phyloP scores from a whole-genome alignment of 2,113 vertebrate genomes.

The Progne subis region DNA sequence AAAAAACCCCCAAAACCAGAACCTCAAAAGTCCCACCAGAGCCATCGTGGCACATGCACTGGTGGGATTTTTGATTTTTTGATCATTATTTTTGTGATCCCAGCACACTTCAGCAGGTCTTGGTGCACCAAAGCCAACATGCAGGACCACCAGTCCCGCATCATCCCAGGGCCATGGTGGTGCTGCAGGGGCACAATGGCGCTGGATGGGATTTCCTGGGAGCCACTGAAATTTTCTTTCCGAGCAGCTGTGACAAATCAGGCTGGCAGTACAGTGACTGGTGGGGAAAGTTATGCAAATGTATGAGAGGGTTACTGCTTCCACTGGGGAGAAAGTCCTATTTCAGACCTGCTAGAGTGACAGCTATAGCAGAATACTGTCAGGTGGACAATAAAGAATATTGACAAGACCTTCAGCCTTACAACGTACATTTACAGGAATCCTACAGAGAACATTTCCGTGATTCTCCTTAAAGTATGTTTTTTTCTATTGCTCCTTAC shows the following conservation, averaged over 20 bases:
- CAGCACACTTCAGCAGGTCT: not conserved
- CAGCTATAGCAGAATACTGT: slow-evolving; percentile 52
- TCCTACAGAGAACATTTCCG: not conserved
- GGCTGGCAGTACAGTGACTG: slow-evolving; percentile 42
- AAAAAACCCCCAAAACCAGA: not conserved
- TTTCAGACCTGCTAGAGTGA: slow-evolving; percentile 67
- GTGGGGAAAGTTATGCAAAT: slow-evolving; percentile 60
- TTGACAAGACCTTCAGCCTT: slow-evolving; percentile 24
- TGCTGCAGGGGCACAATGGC: not conserved
- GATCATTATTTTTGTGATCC: not conserved
- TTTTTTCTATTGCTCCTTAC: not conserved
- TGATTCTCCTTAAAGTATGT: not conserved
- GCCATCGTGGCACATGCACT: accelerated
- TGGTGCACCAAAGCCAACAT: not conserved
- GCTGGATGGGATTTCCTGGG: not conserved
- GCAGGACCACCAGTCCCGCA: accelerated
- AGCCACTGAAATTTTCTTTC: not conserved
- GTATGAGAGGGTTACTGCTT: slow-evolving; percentile 37
- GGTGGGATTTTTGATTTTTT: no score
- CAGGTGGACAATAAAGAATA: slow-evolving; percentile 61
- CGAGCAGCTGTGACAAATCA: not conserved
- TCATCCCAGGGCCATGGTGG: accelerated
- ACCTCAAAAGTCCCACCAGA: not conserved
- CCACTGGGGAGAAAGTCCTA: slow-evolving; percentile 53
- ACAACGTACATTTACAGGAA: not conserved